These are phyloP conservation scores for Verasper variegatus DNA, from an alignment of 2,113 vertebrate genomes.

Conservation along the genomic window DNA sequence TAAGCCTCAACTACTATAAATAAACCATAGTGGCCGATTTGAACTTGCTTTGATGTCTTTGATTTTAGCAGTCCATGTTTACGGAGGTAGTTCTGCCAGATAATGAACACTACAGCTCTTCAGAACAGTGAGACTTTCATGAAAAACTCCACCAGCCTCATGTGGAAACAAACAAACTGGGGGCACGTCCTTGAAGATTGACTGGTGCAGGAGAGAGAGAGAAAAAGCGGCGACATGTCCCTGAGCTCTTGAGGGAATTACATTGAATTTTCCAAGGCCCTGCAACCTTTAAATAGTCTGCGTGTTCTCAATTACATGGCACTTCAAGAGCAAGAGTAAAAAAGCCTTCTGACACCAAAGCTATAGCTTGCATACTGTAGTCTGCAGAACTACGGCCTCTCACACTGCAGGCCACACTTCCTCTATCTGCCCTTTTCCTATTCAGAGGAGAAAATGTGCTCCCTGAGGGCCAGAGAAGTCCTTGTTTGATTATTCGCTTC, in stretches of 20 bases:
- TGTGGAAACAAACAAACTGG: constrained; percentile 39
- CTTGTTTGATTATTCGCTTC: constrained; percentile 43
- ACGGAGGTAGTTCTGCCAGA: neutral
- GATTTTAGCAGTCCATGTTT: too few relatives aligned
- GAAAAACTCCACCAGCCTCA: constrained; percentile 2
- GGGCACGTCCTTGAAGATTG: constrained; percentile 57
- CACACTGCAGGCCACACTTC: constrained; percentile 33
- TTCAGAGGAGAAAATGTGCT: constrained; percentile 41
- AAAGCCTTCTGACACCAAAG: constrained; percentile 40
- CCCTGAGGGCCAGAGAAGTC: constrained; percentile 36
- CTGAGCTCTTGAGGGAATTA: constrained; percentile 62
- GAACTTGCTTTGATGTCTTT: neutral
- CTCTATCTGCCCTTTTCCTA: constrained; percentile 52
- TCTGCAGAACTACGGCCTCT: constrained; percentile 41
- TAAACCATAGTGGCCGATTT: neutral
- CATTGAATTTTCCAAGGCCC: constrained; percentile 67
- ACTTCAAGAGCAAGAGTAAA: constrained; percentile 44
- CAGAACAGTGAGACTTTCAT: constrained; percentile 7
- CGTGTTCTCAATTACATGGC: constrained; percentile 63
- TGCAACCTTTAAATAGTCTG: constrained; percentile 71
- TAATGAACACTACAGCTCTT: neutral
- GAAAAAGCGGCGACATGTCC: constrained; percentile 61
- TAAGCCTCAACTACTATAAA: constrained; percentile 24
- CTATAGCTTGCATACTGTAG: constrained; percentile 17
- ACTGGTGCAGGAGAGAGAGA: constrained; percentile 39